These are phyloP conservation scores for Pogonognathellus flavescens DNA, from an alignment of 1,140 invertebrate genomes.

Conservation along the genomic window DNA sequence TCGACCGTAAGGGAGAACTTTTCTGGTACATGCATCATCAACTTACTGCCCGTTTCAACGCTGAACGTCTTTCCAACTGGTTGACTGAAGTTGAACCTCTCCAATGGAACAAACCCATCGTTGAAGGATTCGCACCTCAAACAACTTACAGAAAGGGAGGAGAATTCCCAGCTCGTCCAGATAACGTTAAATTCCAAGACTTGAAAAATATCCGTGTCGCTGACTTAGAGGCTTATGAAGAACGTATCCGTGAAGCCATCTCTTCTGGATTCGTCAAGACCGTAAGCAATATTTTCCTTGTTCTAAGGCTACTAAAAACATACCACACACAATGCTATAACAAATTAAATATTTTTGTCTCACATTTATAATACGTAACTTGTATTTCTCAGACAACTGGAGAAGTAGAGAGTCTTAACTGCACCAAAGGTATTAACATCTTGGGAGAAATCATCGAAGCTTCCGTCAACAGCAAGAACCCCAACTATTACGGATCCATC, in stretches of 20 bases:
- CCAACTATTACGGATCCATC: slow-evolving; percentile 67
- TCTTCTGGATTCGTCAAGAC: slow-evolving; percentile 75
- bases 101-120: slow-evolving; percentile 69
- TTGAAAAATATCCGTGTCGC: slow-evolving; percentile 69
- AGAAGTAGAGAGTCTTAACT: slow-evolving; percentile 59
- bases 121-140: slow-evolving; percentile 77
- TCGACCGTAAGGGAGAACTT: slow-evolving; percentile 68
- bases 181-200: slow-evolving; percentile 72
- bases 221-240: slow-evolving; percentile 73
- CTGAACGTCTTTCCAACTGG: slow-evolving; percentile 72
- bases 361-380: too few species aligned
- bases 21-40: slow-evolving; percentile 68
- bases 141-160: slow-evolving; percentile 76
- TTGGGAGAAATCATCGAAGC: slow-evolving; percentile 67
- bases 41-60: slow-evolving; percentile 72
- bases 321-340: too few species aligned
- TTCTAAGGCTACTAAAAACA: neutral
- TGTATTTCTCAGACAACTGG: slow-evolving; percentile 36
- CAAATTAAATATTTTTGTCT: too few species aligned
- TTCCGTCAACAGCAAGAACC: slow-evolving; percentile 65
- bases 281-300: slow-evolving; percentile 68
- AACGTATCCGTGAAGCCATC: slow-evolving; percentile 77
- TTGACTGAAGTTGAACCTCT: slow-evolving; percentile 70
- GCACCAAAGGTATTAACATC: slow-evolving; percentile 67
- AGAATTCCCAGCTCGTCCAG: slow-evolving; percentile 75